phyloP scores from a whole-genome alignment of 1,140 invertebrate genomes.

The Pseudomyrmex gracilis region DNA sequence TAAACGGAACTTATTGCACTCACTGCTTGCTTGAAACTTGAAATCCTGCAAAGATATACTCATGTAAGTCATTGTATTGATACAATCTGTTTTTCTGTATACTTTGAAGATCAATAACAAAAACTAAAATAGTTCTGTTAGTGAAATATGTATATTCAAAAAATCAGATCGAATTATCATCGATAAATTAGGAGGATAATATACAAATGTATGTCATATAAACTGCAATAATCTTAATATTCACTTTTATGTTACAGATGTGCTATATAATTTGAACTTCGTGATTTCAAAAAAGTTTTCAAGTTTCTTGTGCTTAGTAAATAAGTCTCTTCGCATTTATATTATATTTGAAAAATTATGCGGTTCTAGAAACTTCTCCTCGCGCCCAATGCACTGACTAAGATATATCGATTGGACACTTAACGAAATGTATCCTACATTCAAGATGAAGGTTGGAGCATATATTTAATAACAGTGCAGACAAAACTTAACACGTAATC shows the following conservation, averaged over 20 bases:
- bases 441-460: too few species aligned
- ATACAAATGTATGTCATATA: background rate
- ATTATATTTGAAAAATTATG: background rate
- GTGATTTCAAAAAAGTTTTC: too few species aligned
- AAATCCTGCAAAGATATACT: background rate
- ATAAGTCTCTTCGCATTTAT: too few species aligned
- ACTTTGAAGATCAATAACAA: background rate
- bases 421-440: background rate
- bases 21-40: background rate
- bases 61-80: background rate
- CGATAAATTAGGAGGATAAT: background rate
- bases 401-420: background rate
- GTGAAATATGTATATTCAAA: background rate
- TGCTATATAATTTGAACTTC: too few species aligned
- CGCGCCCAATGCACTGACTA: background rate
- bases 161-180: background rate
- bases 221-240: background rate
- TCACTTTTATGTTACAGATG: too few species aligned
- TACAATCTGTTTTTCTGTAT: background rate
- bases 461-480: too few species aligned
- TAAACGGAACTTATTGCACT: too few species aligned
- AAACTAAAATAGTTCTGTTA: background rate
- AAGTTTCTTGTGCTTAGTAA: too few species aligned
- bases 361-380: background rate
- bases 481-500: too few species aligned